phyloP scores from a whole-genome alignment of 2,797 vertebrate genomes.

The Podarcis siculus region DNA sequence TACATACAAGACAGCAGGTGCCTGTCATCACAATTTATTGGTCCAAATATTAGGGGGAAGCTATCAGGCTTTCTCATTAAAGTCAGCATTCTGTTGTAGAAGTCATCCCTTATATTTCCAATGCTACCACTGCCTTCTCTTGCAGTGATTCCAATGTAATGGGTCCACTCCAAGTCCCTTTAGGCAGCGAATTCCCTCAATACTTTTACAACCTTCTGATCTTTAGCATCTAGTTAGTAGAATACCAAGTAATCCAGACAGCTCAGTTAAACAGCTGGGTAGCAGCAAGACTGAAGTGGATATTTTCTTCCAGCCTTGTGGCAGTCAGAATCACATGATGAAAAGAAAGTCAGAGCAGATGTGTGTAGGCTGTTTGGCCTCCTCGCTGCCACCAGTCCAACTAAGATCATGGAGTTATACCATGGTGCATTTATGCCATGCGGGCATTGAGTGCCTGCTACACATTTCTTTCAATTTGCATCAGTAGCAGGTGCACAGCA shows the following conservation, averaged over 20 bases:
- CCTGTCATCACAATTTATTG: neutral
- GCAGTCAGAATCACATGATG: neutral
- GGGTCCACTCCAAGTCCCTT: neutral
- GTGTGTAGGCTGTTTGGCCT: neutral
- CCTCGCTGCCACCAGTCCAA: neutral
- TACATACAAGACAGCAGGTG: neutral
- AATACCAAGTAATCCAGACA: neutral
- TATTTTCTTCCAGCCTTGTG: neutral
- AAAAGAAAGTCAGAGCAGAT: neutral
- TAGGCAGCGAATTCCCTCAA: neutral
- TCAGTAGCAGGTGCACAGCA: neutral
- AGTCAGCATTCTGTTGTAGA: neutral
- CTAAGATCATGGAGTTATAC: neutral
- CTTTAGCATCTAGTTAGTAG: neutral
- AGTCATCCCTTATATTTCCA: neutral
- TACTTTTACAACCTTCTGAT: neutral
- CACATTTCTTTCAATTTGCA: constrained; percentile 32
- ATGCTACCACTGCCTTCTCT: neutral
- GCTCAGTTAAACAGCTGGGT: neutral
- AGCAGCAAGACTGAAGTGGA: neutral
- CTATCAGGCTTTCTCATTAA: neutral
- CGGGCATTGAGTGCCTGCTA: neutral
- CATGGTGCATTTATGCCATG: neutral
- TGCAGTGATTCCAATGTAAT: neutral
- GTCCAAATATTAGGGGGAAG: neutral